phyloP scores from a whole-genome alignment of 1,140 invertebrate species.

The Pteromalus puparum region DNA sequence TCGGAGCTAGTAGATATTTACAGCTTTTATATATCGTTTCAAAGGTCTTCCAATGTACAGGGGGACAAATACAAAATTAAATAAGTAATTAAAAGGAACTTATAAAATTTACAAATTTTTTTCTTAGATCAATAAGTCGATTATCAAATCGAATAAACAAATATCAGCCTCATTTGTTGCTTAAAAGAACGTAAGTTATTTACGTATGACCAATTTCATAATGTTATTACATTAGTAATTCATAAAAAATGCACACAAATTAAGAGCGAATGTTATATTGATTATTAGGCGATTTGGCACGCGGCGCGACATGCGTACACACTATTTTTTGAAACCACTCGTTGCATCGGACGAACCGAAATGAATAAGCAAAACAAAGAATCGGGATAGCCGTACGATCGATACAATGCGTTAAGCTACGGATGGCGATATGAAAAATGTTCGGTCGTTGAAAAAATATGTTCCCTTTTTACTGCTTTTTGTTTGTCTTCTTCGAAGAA shows the following conservation, averaged over 20 bases:
- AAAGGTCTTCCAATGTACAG: constrained; percentile 41
- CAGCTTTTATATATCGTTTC: constrained; percentile 34
- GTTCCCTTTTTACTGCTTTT: constrained; percentile 28
- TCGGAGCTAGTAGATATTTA: constrained; percentile 39
- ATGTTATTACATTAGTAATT: constrained; percentile 42
- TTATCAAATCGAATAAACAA: constrained; percentile 14
- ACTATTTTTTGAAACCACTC: constrained; percentile 51
- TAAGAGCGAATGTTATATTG: constrained; percentile 23
- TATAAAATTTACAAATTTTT: constrained; percentile 42
- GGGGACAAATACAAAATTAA: constrained; percentile 18
- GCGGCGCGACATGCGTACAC: neutral
- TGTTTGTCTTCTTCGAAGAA: constrained; percentile 49
- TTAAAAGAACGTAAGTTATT: neutral
- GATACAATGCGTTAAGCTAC: constrained; percentile 19
- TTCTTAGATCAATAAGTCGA: constrained; percentile 22
- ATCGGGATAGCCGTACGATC: constrained; percentile 8
- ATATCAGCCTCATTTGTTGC: constrained; percentile 18
- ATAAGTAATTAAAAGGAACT: constrained; percentile 34
- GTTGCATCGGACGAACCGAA: constrained; percentile 18
- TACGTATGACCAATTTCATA: neutral
- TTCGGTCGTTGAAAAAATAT: constrained; percentile 46
- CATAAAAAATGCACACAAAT: constrained; percentile 27
- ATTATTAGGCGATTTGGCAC: constrained; percentile 29
- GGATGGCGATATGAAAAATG: constrained; percentile 22
- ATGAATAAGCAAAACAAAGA: constrained; percentile 28